Conservation (phyloP, 2,113 vertebrate species). For the Petrocephalus zakoni region DNA sequence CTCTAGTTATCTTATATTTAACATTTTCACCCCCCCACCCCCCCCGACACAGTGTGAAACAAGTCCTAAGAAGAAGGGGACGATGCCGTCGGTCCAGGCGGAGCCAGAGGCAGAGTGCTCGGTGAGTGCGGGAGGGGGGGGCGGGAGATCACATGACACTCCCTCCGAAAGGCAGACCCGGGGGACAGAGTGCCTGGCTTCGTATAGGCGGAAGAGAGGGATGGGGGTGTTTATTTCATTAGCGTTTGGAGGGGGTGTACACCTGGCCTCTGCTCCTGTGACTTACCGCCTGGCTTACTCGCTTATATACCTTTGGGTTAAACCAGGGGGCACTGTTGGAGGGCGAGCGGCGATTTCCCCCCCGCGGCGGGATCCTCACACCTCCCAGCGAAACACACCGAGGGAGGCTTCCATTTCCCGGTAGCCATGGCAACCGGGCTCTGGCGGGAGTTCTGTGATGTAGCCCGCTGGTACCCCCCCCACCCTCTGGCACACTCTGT, state of each 20-base stretch:
- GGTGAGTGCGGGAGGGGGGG: slow-evolving; percentile 47
- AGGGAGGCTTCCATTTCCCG: slow-evolving; percentile 62
- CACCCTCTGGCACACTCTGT: not conserved
- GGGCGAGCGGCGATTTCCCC: not conserved
- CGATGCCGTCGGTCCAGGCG: slow-evolving; percentile 65
- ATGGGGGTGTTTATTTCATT: not conserved
- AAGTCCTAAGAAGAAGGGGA: slow-evolving; percentile 58
- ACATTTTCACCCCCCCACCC: not conserved
- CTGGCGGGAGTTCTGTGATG: slow-evolving; percentile 63
- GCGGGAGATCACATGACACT: not conserved
- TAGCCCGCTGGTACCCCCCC: slow-evolving; percentile 47
- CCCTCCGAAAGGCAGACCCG: not conserved
- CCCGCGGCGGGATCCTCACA: not conserved
- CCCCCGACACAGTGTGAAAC: slow-evolving; percentile 55
- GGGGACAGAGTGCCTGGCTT: not conserved
- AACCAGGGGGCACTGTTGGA: not conserved
- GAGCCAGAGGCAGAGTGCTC: slow-evolving; percentile 69
- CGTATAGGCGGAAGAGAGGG: not conserved
- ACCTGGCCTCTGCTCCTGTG: not conserved
- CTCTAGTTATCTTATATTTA: not conserved
- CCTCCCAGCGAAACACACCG: slow-evolving; percentile 55
- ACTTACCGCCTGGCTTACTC: not conserved
- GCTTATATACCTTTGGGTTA: not conserved
- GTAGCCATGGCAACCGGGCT: slow-evolving; percentile 62
- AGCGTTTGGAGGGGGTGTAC: not conserved